Percentiles rank a stretch among this genome's conserved stretches.
These are phyloP conservation scores for Pogonomyrmex barbatus DNA, from an alignment of 1,140 invertebrate species.

Conservation along the genomic window DNA sequence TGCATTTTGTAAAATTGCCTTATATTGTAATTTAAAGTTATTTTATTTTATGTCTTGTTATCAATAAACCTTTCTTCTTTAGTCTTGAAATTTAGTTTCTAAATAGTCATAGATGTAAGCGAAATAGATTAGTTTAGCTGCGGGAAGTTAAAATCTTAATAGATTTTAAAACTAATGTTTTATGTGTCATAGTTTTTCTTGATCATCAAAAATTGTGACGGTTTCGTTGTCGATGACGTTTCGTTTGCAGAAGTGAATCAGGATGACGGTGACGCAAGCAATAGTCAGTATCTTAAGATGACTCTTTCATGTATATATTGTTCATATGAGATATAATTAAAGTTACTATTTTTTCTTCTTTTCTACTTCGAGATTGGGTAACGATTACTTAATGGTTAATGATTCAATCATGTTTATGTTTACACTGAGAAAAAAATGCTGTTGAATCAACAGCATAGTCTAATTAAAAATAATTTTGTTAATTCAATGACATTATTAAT, in stretches of 20 bases:
- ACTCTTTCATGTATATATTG: conserved; percentile 16
- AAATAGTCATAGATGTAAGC: not conserved
- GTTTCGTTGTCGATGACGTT: conserved; percentile 44
- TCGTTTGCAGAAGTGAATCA: conserved; percentile 72
- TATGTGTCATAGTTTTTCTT: not conserved
- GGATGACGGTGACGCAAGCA: conserved; percentile 42
- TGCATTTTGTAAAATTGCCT: not conserved
- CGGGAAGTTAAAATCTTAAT: not conserved
- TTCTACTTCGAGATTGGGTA: not conserved
- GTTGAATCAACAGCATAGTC: too few species aligned
- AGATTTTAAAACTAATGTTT: not conserved
- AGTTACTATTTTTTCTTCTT: not conserved
- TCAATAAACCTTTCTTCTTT: not conserved
- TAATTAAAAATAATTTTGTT: too few species aligned
- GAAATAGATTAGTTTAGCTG: not conserved
- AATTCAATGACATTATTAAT: too few species aligned
- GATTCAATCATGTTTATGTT: not conserved
- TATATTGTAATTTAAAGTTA: not conserved
- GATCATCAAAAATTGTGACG: conserved; percentile 50
- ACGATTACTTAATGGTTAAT: conserved; percentile 3
- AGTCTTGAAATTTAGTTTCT: not conserved
- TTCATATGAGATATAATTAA: not conserved
- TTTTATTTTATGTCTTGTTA: not conserved
- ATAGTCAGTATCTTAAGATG: not conserved
- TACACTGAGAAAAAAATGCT: too few species aligned